Base-by-base conservation (phyloP, 1,140 invertebrate species). In the Drosophila kurseongensis region DNA sequence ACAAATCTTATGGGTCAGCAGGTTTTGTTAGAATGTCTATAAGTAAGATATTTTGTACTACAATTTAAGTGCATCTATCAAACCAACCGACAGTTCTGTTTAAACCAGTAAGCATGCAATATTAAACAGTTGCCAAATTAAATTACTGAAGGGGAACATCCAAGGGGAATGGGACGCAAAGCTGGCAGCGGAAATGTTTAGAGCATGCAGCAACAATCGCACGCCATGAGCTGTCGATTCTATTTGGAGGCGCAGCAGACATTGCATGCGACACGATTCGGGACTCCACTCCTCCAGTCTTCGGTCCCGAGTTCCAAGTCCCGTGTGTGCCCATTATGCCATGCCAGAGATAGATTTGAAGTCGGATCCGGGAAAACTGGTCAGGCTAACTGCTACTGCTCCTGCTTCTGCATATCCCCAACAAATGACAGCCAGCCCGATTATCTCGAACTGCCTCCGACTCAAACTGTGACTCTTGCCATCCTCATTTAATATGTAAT, bases 291-390 rank as follows among this genome's bases (percentile, higher is more conserved):
- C 32, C 50, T 42, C 41, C 38, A 40, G 52, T 52, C 27, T 41
- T 27, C 41, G 18, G 42, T 16, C 29, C 29, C 29, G 8, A 13
- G 50, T n/a, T 27, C 32, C 35, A 40, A 29, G 38, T 65, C 60
- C 52, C 66, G 63, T 84, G 80, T 89, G 83, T 88, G 80, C 83
- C 80, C 83, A 88, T 89, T 89, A 88, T 83, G 84, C 77, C 83
- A 83, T 60, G 67, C 29, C 56, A 47, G 29, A 45, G 59, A 13
- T 40, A 23, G 27, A 62, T 29, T 32, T 38, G 16, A 40, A 54
- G 54, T 35, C 23, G 27, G 54, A 58, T 51, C 45, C 60, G 13
- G 73, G 73, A 38, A 66, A 76, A 67, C 73, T 75, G 52, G 51
- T 71, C 65, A 71, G 51, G 42, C 35, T 16, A 57, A 48, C 67